Conservation (phyloP, 2,888 invertebrate genomes). For the Piscicola geometra region DNA sequence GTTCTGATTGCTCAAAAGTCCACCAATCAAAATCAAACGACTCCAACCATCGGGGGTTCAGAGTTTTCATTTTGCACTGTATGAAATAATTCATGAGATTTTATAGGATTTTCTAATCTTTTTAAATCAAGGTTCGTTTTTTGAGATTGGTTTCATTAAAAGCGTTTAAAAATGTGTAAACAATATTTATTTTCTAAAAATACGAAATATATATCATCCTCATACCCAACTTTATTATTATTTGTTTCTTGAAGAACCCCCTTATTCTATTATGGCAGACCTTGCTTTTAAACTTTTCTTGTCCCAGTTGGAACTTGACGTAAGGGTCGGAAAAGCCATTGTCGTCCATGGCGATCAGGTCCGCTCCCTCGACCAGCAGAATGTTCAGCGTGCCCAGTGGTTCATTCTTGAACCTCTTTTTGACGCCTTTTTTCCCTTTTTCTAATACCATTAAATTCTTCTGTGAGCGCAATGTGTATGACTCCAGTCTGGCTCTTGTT, state of each 20-base stretch:
- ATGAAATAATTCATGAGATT: constrained; percentile 22
- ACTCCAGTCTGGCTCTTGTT: background rate
- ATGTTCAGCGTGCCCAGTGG: constrained; percentile 97
- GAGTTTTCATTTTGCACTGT: constrained; percentile 66
- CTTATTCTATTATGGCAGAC: too few relatives aligned
- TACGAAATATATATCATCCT: background rate
- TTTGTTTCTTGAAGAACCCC: too few relatives aligned
- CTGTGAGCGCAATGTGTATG: background rate
- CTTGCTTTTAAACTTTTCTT: constrained; percentile 95
- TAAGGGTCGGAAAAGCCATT: constrained; percentile 86
- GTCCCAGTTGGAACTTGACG: constrained; percentile 92
- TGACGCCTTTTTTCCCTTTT: constrained; percentile 1
- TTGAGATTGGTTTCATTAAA: too few relatives aligned
- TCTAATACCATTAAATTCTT: background rate
- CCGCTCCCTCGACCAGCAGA: constrained; percentile 89
- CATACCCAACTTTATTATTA: background rate
- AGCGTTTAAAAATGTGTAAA: background rate
- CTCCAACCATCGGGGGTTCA: constrained; percentile 88
- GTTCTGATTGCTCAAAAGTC: constrained; percentile 82
- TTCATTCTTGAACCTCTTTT: constrained; percentile 72
- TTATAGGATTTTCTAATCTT: background rate
- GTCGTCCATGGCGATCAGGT: constrained; percentile 75
- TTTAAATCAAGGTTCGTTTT: background rate
- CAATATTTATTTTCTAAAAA: background rate
- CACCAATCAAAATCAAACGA: constrained; percentile 94